These are phyloP conservation scores for Campopleginae sp. DNA, from an alignment of 2,888 invertebrate genomes.

Conservation along the genomic window DNA sequence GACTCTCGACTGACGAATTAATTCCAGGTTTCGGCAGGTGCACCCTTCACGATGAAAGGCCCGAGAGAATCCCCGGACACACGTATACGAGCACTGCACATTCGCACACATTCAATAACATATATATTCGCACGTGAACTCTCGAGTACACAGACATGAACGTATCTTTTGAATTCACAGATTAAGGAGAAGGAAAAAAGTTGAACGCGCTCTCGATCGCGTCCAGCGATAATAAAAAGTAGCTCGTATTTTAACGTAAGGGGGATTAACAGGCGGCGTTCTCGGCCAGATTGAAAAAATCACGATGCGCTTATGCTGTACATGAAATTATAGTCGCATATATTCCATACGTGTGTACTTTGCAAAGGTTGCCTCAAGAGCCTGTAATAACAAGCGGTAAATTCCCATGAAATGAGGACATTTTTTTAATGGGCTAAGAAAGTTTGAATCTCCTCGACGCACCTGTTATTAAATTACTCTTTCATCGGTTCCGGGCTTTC, in stretches of 20 bases:
- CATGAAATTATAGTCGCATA: constrained; percentile 41
- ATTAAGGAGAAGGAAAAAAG: constrained; percentile 46
- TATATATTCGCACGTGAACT: neutral
- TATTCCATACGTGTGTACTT: constrained; percentile 3
- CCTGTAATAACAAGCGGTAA: constrained; percentile 55
- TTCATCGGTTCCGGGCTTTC: constrained; percentile 10
- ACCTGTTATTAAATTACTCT: constrained; percentile 55
- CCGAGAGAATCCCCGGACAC: constrained; percentile 18
- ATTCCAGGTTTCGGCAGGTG: constrained; percentile 68
- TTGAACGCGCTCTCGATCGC: constrained; percentile 64
- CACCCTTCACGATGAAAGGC: constrained; percentile 60
- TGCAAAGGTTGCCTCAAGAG: constrained; percentile 55
- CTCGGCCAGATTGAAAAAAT: constrained; percentile 65
- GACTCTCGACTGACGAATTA: constrained; percentile 65
- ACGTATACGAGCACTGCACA: neutral
- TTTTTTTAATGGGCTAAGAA: constrained; percentile 52
- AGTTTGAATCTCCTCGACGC: constrained; percentile 60
- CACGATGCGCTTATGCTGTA: constrained; percentile 58
- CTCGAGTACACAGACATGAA: constrained; percentile 16
- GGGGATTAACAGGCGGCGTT: constrained; percentile 38
- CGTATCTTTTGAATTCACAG: constrained; percentile 64
- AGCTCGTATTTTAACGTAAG: constrained; percentile 41
- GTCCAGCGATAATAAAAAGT: constrained; percentile 51
- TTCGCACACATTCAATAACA: neutral
- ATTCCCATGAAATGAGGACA: constrained; percentile 67